A percentile compares a stretch with the other conserved stretches of the same genome.
phyloP scores from a whole-genome alignment of 2,113 vertebrate genomes.

The Macrotis lagotis region DNA sequence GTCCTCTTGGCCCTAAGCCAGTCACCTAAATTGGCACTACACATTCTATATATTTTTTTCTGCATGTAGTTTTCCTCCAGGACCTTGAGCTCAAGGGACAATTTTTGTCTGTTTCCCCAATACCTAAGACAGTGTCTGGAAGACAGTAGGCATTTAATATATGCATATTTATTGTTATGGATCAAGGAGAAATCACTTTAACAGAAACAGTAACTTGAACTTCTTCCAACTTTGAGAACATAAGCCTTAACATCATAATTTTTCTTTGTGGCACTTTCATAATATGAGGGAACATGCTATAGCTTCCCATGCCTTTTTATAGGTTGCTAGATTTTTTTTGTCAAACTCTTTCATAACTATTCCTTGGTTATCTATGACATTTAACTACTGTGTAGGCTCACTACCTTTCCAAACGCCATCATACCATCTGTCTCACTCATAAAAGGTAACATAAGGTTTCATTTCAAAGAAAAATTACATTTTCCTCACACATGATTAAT shows the following conservation, averaged over 20 bases:
- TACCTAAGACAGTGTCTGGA: background rate
- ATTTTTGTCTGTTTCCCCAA: background rate
- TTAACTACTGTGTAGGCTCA: fast-evolving
- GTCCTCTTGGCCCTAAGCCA: background rate
- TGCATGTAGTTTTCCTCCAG: background rate
- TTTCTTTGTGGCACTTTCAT: background rate
- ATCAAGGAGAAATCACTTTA: background rate
- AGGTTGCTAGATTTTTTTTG: background rate
- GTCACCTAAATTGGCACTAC: background rate
- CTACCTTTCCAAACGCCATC: background rate
- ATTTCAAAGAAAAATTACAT: slow-evolving; percentile 22
- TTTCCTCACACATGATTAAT: background rate
- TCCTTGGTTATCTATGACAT: background rate
- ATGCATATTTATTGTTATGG: background rate
- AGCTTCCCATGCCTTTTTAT: fast-evolving
- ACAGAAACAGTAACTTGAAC: background rate
- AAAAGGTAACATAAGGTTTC: background rate
- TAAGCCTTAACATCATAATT: no score
- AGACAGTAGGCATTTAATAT: background rate
- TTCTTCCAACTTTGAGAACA: background rate
- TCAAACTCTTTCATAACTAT: fast-evolving
- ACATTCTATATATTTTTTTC: background rate
- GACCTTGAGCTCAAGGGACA: background rate
- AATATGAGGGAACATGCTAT: fast-evolving
- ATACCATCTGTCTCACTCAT: background rate